Percentiles rank a stretch among this genome's conserved stretches.
Evolutionary conservation across 64 coral and sea anemone genomes (phyloP).

Genomic region (Stylophora pistillata): DNA sequence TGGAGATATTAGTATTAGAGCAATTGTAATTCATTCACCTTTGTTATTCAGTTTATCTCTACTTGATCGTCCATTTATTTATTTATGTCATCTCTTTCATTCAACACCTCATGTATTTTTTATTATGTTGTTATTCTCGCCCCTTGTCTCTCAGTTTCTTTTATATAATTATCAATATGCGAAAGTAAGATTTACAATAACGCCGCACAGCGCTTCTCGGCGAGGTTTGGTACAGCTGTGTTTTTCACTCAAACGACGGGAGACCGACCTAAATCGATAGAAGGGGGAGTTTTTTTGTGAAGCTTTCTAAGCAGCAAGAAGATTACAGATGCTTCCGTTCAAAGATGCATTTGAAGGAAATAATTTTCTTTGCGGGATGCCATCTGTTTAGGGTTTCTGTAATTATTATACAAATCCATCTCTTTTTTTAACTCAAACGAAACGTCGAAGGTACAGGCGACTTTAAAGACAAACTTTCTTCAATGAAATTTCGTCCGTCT

Average conservation of each 20-base stretch:
- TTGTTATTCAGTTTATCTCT: constrained; percentile 98
- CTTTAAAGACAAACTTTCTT: constrained; percentile 20
- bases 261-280: constrained; percentile 29
- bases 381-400: constrained; percentile 75
- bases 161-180: constrained; percentile 95
- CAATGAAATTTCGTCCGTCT: constrained; percentile 42
- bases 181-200: constrained; percentile 78
- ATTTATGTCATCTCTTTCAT: constrained; percentile 98
- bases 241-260: constrained; percentile 22
- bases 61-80: constrained; percentile 99
- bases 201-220: not conserved
- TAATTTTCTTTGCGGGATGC: constrained; percentile 96
- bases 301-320: constrained; percentile 77
- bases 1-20: constrained; percentile 89
- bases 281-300: constrained; percentile 36
- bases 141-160: constrained; percentile 93
- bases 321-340: constrained; percentile 96
- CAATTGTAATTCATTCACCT: constrained; percentile 92
- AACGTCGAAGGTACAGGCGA: constrained; percentile 7
- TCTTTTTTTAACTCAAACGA: constrained; percentile 34
- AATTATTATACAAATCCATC: constrained; percentile 79
- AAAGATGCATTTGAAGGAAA: constrained; percentile 92
- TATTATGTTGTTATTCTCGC: constrained; percentile 96
- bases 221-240: constrained; percentile 3
- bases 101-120: constrained; percentile 98